Conservation (phyloP, 2,797 vertebrate genomes). For the Sebastes alutus region DNA sequence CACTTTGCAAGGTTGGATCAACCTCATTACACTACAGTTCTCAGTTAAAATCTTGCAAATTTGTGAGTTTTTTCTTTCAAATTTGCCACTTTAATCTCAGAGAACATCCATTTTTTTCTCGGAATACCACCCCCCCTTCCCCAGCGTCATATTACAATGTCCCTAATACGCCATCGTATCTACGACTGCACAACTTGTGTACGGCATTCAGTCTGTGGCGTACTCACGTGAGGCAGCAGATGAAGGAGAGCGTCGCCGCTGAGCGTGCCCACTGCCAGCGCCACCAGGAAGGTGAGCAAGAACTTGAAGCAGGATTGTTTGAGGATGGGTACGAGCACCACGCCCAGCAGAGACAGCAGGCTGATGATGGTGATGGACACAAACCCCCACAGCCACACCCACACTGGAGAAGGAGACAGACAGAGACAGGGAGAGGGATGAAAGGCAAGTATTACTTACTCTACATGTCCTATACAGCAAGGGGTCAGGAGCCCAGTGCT, state of each 20-base stretch:
- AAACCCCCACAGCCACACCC: conserved; percentile 93
- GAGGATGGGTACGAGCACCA: conserved; percentile 95
- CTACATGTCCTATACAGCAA: background rate
- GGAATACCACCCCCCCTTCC: too few relatives aligned
- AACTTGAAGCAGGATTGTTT: conserved; percentile 99
- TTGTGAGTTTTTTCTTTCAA: too few relatives aligned
- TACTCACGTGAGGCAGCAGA: conserved; percentile 95
- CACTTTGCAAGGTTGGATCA: too few relatives aligned
- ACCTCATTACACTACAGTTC: too few relatives aligned
- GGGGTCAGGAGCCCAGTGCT: background rate
- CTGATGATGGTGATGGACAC: conserved; percentile 98
- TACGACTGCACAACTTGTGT: too few relatives aligned
- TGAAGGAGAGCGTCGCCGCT: conserved; percentile 98
- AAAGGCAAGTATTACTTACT: background rate
- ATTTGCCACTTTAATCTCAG: too few relatives aligned
- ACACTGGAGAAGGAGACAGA: conserved; percentile 60
- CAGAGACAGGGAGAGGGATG: background rate
- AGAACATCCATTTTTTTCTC: too few relatives aligned
- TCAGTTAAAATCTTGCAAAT: too few relatives aligned
- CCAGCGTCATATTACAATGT: too few relatives aligned
- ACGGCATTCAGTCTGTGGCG: too few relatives aligned
- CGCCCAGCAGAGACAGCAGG: conserved; percentile 95
- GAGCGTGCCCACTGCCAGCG: conserved; percentile 96
- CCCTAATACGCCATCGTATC: too few relatives aligned
- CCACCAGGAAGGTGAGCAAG: conserved; percentile 97